Percentiles rank a stretch among this genome's conserved stretches.
These are phyloP conservation scores for Psix sp. DNA, from an alignment of 1,140 invertebrate species.

Conservation along the genomic window DNA sequence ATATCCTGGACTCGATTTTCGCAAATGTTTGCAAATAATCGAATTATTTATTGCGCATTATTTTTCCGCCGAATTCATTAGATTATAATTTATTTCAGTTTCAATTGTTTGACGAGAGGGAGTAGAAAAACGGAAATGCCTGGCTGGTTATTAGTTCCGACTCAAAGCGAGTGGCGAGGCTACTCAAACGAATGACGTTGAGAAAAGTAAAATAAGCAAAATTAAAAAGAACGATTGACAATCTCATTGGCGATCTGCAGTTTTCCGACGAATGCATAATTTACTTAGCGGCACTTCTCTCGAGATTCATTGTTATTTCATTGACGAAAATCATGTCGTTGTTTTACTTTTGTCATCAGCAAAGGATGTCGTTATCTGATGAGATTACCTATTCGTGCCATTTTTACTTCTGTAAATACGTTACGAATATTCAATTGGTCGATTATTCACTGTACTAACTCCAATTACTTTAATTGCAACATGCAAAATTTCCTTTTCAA, in stretches of 20 bases:
- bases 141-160: too few relatives aligned
- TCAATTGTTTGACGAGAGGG: slow-evolving; percentile 12
- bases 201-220: slow-evolving; percentile 38
- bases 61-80: slow-evolving; percentile 12
- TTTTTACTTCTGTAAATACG: slow-evolving; percentile 13
- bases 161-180: slow-evolving; percentile 1
- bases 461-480: too few relatives aligned
- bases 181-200: slow-evolving; percentile 16
- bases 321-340: slow-evolving; percentile 26
- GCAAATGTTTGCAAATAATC: slow-evolving; percentile 22
- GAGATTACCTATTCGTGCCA: slow-evolving; percentile 13
- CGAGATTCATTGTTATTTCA: slow-evolving; percentile 17
- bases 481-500: too few relatives aligned
- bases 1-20: slow-evolving; percentile 10
- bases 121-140: too few relatives aligned
- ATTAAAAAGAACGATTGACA: slow-evolving; percentile 41
- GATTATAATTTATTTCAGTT: slow-evolving; percentile 19
- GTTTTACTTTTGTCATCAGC: slow-evolving; percentile 1
- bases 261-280: slow-evolving; percentile 43
- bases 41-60: slow-evolving; percentile 21
- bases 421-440: too few relatives aligned
- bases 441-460: too few relatives aligned
- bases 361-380: slow-evolving; percentile 12
- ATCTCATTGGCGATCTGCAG: slow-evolving; percentile 41
- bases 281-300: slow-evolving; percentile 26